phyloP scores from a whole-genome alignment of 2,888 invertebrate species.

The Eurytoma californica region DNA sequence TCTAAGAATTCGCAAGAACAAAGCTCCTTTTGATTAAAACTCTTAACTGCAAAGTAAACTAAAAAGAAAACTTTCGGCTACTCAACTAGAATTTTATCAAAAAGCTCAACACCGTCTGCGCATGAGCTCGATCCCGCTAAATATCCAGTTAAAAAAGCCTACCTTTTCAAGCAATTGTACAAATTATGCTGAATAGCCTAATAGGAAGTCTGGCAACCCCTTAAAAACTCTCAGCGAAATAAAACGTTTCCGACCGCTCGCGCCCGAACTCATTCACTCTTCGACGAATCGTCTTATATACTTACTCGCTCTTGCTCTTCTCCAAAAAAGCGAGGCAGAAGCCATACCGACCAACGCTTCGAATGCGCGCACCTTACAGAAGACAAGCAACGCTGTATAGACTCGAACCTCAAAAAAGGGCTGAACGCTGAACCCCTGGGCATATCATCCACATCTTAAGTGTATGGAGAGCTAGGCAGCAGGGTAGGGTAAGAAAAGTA shows the following conservation, averaged over 20 bases:
- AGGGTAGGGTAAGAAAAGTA: constrained; percentile 4
- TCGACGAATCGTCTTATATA: constrained; percentile 28
- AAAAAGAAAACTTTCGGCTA: too few species aligned
- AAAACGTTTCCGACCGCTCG: constrained; percentile 8
- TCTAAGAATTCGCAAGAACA: too few species aligned
- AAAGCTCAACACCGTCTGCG: neutral
- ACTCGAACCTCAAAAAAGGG: too few species aligned
- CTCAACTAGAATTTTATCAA: neutral
- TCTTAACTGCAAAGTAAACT: too few species aligned
- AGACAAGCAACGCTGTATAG: neutral
- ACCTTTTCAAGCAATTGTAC: constrained; percentile 21
- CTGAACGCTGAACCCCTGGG: neutral
- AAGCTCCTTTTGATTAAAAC: too few species aligned
- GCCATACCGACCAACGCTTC: neutral
- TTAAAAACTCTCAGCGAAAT: constrained; percentile 5
- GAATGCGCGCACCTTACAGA: neutral
- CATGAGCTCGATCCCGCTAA: neutral
- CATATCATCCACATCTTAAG: constrained; percentile 49
- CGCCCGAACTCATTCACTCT: constrained; percentile 12
- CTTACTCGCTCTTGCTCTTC: neutral
- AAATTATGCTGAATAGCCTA: constrained; percentile 42
- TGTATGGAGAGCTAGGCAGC: neutral
- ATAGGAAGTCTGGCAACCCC: neutral
- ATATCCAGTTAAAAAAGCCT: constrained; percentile 5
- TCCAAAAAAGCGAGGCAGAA: neutral